These are phyloP conservation scores for Epinotia brunnichana DNA, from an alignment of 2,888 invertebrate genomes.

Conservation along the genomic window DNA sequence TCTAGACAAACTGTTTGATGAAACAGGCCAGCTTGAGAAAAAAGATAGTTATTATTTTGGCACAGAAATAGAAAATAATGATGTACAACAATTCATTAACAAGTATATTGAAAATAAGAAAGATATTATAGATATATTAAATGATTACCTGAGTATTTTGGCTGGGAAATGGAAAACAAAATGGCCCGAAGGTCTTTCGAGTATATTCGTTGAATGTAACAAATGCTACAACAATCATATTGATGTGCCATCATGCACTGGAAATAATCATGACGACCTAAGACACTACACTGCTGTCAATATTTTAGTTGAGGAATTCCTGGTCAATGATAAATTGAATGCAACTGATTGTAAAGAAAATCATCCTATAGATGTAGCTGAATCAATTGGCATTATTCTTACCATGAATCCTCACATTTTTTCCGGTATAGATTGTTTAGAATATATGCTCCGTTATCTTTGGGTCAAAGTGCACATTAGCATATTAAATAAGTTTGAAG, in stretches of 20 bases:
- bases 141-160: slow-evolving; percentile 84
- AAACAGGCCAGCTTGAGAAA: slow-evolving; percentile 64
- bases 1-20: slow-evolving; percentile 84
- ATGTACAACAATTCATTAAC: slow-evolving; percentile 86
- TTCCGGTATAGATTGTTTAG: slow-evolving; percentile 64
- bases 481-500: slow-evolving; percentile 71
- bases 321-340: slow-evolving; percentile 69
- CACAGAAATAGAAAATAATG: slow-evolving; percentile 85
- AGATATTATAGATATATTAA: slow-evolving; percentile 85
- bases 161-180: slow-evolving; percentile 85
- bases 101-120: slow-evolving; percentile 82
- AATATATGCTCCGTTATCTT: slow-evolving; percentile 68
- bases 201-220: slow-evolving; percentile 85
- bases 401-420: slow-evolving; percentile 71
- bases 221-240: slow-evolving; percentile 79
- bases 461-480: slow-evolving; percentile 77
- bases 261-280: slow-evolving; percentile 66
- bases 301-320: slow-evolving; percentile 73
- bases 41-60: slow-evolving; percentile 84
- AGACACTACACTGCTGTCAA: slow-evolving; percentile 70
- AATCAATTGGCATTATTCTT: slow-evolving; percentile 70
- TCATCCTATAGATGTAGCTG: slow-evolving; percentile 67
- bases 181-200: slow-evolving; percentile 86
- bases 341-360: slow-evolving; percentile 55
- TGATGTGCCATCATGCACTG: slow-evolving; percentile 71